Base-by-base conservation (phyloP, 2,113 vertebrate species). In the Eulacestoma nigropectus region DNA sequence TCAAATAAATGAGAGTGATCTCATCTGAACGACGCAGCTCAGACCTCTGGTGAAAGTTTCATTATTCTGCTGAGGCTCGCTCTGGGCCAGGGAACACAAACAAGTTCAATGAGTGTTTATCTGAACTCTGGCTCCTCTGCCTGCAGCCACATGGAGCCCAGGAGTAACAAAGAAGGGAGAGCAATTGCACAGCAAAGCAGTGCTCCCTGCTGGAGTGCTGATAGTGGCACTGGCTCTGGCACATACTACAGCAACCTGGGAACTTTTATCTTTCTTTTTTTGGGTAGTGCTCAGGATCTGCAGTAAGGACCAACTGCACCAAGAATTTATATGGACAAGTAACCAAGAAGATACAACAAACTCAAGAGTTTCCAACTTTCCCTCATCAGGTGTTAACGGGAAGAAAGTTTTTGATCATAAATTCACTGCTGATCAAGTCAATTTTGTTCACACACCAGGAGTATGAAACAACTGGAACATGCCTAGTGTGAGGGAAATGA, bases 161-260 rank as follows among this genome's bases (percentile, higher is more conserved):
- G 60, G 3, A 55, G 35, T 20, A 79, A 41, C 44, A 64, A 32
- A 64, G 65, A 33, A 47, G 33, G 62, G 67, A 64, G 30, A 41
- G n/a, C 22, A 73, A 20, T 6, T 12, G 53, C 3, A 5, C 47
- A 44, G 90, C 47, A 55, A 56, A 75, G 79, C 82, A 70, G 79
- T 80, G 90, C 92, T 83, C 87, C 75, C 92, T 95, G 82, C 93
- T 84, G 91, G 78, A 90, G 37, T 35, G 47, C 32, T 22, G 35
- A 46, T 0, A 82, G 46, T 9, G 30, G 26, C 62, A 65, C 16
- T 18, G 50, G 7, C 74, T 77, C 72, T 63, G 42, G 20, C 53
- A 87, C 29, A 9, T 13, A 8, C 17, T 25, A 19, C 50, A 83
- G 49, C 82, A 85, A 35, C 59, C 39, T 76, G 41, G 42, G 16